Base-by-base conservation (phyloP, 2,113 vertebrate species). In the Notiomystis cincta region DNA sequence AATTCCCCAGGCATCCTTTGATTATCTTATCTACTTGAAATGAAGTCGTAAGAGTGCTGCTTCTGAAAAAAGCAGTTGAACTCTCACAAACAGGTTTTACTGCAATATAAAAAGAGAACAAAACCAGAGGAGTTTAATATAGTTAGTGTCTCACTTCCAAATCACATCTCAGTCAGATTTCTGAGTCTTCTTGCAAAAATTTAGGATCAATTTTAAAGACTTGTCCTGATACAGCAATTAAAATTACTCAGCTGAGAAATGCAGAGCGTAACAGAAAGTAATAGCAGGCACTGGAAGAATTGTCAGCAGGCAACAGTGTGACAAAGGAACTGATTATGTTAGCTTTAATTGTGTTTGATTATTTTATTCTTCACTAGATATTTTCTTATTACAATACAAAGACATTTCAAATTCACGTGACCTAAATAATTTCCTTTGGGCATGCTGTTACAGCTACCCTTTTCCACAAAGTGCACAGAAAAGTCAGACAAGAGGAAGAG, bases 1-100 rank as follows among this genome's bases (percentile, higher is more conserved):
- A 66, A 75, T 91, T 91, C 89, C 65, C 69, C 28, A 81, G 72
- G 20, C 51, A 81, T 47, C 35, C 47, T 93, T 72, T 95, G 88
- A 89, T 86, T 88, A 86, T 64, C 82, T 91, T 90, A 87, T 89
- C 87, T 91, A 18, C 72, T 93, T 73, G 40, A 89, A 81, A 91
- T 93, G 54, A 94, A 82, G 73, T 87, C 5, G 11, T 87, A 79
- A 84, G 44, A 69, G 73, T 22, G 6, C 48, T 71, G 44, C 77
- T 91, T 84, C 91, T 87, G 80, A 89, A 86, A 51, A 87, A 70
- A 85, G 2, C 13, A n/a, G 28, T 18, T 28, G 21, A 47, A 70
- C 42, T 78, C 35, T 92, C 67, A 77, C 42, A 65, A 81, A n/a
- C 51, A 82, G 27, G 16, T 95, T 75, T 73, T 84, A 75, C 6